Evolutionary conservation across 2,113 vertebrate genomes (phyloP).

Genomic region (Herpetotheres cachinnans): DNA sequence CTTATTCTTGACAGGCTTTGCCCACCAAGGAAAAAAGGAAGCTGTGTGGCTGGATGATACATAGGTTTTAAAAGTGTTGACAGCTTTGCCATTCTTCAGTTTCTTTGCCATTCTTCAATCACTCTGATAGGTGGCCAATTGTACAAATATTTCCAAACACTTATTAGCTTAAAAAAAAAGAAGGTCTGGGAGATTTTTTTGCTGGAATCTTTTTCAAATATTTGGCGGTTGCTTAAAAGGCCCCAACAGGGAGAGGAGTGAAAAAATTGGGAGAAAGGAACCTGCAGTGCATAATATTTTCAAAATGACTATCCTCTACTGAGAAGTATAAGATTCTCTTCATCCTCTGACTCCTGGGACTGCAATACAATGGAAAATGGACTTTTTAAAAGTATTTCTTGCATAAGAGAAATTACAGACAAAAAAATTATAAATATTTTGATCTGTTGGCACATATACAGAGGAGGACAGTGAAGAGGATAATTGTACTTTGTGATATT

Average conservation of each 20-base stretch:
- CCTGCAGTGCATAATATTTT: neutral
- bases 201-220: neutral
- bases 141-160: neutral
- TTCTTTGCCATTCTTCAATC: neutral
- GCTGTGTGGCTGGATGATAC: neutral
- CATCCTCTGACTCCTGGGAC: neutral
- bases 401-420: neutral
- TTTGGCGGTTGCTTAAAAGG: neutral
- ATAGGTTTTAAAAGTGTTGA: neutral
- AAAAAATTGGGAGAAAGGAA: neutral
- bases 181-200: neutral
- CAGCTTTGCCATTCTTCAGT: neutral
- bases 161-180: neutral
- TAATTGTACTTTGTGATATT: neutral
- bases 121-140: neutral
- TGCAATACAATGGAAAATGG: neutral
- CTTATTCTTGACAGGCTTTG: neutral
- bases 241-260: neutral
- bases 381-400: neutral
- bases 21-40: neutral
- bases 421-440: neutral
- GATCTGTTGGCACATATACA: neutral
- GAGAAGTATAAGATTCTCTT: neutral
- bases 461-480: neutral
- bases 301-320: neutral